A percentile compares a stretch with the other conserved stretches of the same genome.
Evolutionary conservation across 2,113 vertebrate genomes (phyloP).

Genomic region (Motacilla tschutschensis): DNA sequence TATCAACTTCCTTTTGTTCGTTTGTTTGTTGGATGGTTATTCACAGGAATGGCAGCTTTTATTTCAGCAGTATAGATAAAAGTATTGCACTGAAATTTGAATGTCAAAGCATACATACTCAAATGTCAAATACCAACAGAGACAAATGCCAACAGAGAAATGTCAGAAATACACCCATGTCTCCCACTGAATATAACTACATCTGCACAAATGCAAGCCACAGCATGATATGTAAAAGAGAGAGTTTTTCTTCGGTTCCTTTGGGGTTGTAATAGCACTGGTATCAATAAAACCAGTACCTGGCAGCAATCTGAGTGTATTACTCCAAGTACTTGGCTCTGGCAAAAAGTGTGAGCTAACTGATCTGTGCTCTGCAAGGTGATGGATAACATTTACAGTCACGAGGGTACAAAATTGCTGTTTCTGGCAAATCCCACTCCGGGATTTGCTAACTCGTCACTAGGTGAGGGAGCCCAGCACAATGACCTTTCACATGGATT

Average conservation of each 20-base stretch:
- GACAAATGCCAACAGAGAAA: slow-evolving; percentile 54
- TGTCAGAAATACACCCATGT: slow-evolving; percentile 24
- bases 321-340: not conserved
- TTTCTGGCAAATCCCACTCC: not conserved
- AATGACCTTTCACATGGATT: not conserved
- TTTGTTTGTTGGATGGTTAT: slow-evolving; percentile 33
- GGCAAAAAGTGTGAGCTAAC: not conserved
- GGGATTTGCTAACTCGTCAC: not conserved
- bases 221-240: not conserved
- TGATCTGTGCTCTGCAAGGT: not conserved
- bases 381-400: not conserved
- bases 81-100: slow-evolving; percentile 48
- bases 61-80: slow-evolving; percentile 17
- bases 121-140: slow-evolving; percentile 59
- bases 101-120: slow-evolving; percentile 53
- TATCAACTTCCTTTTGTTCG: not conserved
- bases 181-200: slow-evolving; percentile 7
- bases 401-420: not conserved
- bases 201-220: not conserved
- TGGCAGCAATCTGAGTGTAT: not conserved
- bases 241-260: not conserved
- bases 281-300: not conserved
- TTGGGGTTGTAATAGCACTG: not conserved
- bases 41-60: slow-evolving; percentile 27
- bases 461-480: not conserved